Conservation (phyloP, 2,797 vertebrate genomes). For the Pipistrellus kuhlii region DNA sequence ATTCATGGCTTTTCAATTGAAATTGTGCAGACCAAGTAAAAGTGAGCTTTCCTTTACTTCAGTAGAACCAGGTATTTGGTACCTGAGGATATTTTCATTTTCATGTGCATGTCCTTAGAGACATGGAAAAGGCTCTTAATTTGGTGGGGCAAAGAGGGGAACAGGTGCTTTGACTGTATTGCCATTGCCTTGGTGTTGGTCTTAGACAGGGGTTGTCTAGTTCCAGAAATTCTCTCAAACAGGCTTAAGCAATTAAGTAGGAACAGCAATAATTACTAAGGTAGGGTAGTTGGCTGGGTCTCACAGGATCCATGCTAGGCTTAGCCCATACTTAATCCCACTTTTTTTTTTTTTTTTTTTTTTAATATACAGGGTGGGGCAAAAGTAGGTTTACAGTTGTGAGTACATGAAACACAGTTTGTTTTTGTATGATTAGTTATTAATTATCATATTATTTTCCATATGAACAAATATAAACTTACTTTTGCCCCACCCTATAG, state of each 20-base stretch:
- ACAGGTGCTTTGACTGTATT: neutral
- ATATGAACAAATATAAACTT: neutral
- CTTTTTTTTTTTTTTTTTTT: neutral
- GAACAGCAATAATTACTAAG: neutral
- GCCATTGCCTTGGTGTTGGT: neutral
- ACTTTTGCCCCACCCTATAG: neutral
- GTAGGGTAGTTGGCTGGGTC: neutral
- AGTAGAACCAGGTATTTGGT: neutral
- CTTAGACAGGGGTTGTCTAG: neutral
- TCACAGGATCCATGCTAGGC: neutral
- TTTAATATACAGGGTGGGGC: neutral
- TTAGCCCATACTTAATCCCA: neutral
- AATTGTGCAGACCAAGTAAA: neutral
- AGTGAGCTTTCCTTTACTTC: constrained; percentile 40
- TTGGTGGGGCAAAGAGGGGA: neutral
- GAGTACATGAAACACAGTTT: neutral
- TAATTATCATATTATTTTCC: neutral
- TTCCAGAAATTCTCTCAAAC: neutral
- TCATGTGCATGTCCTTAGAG: neutral
- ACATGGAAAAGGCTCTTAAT: neutral
- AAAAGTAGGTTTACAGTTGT: neutral
- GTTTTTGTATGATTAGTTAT: neutral
- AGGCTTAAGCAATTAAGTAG: neutral
- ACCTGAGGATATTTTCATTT: neutral
- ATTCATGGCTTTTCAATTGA: neutral